Evolutionary conservation across 2,888 invertebrate genomes (phyloP).

Genomic region (Hedychridium roseum): DNA sequence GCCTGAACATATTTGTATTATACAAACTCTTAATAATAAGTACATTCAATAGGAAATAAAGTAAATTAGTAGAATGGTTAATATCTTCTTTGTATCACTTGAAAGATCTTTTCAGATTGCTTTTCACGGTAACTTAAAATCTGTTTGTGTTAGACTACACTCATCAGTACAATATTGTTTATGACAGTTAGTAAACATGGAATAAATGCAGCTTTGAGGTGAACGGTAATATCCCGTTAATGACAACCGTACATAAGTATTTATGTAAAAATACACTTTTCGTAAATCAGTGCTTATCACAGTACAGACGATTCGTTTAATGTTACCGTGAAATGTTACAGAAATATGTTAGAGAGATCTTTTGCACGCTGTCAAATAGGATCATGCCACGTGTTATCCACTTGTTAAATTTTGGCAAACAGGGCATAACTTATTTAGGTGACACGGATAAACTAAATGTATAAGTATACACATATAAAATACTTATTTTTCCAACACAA

Average conservation of each 20-base stretch:
- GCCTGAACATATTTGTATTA: conserved; percentile 22
- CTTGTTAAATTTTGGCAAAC: no score
- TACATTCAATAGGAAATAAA: conserved; percentile 25
- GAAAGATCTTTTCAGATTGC: not conserved
- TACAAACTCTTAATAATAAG: conserved; percentile 39
- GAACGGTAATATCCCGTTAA: conserved; percentile 22
- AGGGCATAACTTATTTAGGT: no score
- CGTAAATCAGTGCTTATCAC: conserved; percentile 32
- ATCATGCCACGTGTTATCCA: no score
- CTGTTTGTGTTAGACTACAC: conserved; percentile 12
- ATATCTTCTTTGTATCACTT: not conserved
- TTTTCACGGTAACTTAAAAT: conserved; percentile 12
- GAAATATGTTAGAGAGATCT: no score
- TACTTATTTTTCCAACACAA: no score
- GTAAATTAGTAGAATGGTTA: conserved; percentile 15
- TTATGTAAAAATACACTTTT: conserved; percentile 17
- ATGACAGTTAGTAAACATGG: not conserved
- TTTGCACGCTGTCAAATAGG: no score
- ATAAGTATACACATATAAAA: no score
- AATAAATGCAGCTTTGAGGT: conserved; percentile 18
- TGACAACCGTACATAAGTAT: conserved; percentile 17
- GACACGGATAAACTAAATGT: no score
- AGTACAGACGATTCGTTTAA: no score
- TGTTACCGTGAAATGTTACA: no score
- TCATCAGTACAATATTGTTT: conserved; percentile 5